Base-by-base conservation (phyloP, 1,140 invertebrate genomes). In the Ceratoteleas bidentatus region DNA sequence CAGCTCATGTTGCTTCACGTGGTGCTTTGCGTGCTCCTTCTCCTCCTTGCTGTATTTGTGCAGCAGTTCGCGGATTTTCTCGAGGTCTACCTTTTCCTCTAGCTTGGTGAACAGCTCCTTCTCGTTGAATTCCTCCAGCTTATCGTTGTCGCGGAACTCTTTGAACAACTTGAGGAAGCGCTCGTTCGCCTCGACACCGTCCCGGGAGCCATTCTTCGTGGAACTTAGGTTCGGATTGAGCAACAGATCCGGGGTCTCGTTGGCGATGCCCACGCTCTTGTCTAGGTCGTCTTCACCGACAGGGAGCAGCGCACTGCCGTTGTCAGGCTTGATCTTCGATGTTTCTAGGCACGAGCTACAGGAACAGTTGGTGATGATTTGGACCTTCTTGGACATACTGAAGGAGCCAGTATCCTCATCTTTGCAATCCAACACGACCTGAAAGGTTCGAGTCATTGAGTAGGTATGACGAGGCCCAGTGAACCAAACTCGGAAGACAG, bases 341-440 rank as follows among this genome's bases (percentile, higher is more conserved):
- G 85, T 91, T 45, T 92, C 90, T 61, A 87, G 85, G 84, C 94
- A 95, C 0, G 93, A 93, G 54, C 92, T 92, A 86, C 94, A 95
- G 10, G 92, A 93, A 81, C 94, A 95, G 62, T 94, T 94, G 3
- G 91, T 92, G 24, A 95, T 94, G 38, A 94, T 93, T 86, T 95
- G 93, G 0, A 95, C 93, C 15, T 92, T 92, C 87, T 94, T 94
- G 66, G 92, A 92, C 83, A 94, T 91, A 3, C 89, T 92, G 57
- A 91, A 91, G 10, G 91, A 88, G 9, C 91, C 92, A 58, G 91
- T 92, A 2, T 92, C 89, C 15, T 93, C 92, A 38, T 93, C 93
- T 33, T 91, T 91, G 72, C 93, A 93, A 50, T 93, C 91, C 6
- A 94, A 84, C 3, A 91, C 93, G 0, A 94, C 93, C 94, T 94